Percentiles rank a stretch among this genome's conserved stretches.
These are phyloP conservation scores for Albula goreensis DNA, from an alignment of 2,113 vertebrate genomes.

Conservation along the genomic window DNA sequence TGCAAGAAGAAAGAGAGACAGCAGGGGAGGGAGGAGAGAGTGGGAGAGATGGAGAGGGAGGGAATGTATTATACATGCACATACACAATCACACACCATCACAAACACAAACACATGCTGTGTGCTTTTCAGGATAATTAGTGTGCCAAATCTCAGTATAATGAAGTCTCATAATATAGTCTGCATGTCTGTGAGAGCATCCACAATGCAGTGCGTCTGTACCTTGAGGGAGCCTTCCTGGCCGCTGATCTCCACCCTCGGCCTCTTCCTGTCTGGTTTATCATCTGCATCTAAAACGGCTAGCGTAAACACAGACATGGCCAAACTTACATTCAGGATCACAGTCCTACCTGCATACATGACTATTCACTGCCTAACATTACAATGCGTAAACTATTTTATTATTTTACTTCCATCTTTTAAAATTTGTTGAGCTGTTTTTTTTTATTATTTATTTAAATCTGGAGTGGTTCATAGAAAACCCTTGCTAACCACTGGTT, in stretches of 20 bases:
- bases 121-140: not conserved
- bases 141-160: constrained; percentile 1
- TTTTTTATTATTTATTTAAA: too few relatives aligned
- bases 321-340: not conserved
- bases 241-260: constrained; percentile 81
- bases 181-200: not conserved
- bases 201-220: constrained; percentile 14
- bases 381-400: too few relatives aligned
- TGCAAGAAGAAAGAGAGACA: constrained; percentile 48
- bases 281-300: constrained; percentile 84
- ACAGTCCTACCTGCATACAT: not conserved
- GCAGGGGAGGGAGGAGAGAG: not conserved
- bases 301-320: constrained; percentile 54
- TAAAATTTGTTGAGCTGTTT: too few relatives aligned
- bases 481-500: not conserved
- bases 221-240: constrained; percentile 93
- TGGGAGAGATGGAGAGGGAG: not conserved
- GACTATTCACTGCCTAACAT: too few relatives aligned
- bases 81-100: too few relatives aligned
- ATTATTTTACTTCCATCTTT: too few relatives aligned
- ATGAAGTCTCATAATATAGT: not conserved
- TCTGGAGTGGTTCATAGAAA: too few relatives aligned
- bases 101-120: not conserved
- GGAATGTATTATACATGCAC: not conserved
- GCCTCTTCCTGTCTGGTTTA: constrained; percentile 83